Evolutionary conservation across 2,113 vertebrate species (phyloP).

Genomic region (Vombatus ursinus): DNA sequence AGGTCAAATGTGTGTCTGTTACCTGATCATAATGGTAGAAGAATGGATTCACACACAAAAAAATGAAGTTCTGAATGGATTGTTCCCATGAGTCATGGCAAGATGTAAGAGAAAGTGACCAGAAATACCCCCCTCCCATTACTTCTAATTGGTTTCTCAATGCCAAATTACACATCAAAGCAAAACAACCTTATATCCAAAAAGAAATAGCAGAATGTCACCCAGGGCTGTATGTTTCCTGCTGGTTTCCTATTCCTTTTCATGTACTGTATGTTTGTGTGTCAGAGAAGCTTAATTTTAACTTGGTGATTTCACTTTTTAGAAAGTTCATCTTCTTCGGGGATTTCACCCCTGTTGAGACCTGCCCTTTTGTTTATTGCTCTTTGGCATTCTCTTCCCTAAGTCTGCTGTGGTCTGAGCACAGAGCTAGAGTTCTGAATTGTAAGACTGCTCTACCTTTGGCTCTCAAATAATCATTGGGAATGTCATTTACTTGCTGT

Average conservation of each 20-base stretch:
- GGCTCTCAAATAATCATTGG: background rate
- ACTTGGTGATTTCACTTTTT: conserved; percentile 61
- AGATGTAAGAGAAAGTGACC: conserved; percentile 10
- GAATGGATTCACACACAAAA: background rate
- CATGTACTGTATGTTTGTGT: background rate
- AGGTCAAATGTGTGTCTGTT: background rate
- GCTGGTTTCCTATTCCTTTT: conserved; percentile 16
- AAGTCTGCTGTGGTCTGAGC: conserved; percentile 6
- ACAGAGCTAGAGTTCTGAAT: background rate
- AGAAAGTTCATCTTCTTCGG: conserved; percentile 64
- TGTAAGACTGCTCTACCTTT: background rate
- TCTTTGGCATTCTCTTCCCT: conserved; percentile 40
- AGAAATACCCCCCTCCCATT: conserved; percentile 1
- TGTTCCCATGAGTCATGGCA: background rate
- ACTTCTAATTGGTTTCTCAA: conserved; percentile 26
- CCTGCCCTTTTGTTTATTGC: conserved; percentile 46
- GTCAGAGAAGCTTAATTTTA: background rate
- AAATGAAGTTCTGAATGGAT: background rate
- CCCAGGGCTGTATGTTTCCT: background rate
- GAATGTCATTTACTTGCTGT: conserved; percentile 58
- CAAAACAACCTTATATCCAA: background rate
- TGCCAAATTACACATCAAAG: conserved; percentile 58
- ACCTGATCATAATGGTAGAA: background rate
- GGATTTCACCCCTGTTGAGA: conserved; percentile 45
- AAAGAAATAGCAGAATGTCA: conserved; percentile 1